Conservation (phyloP, 2,888 invertebrate genomes). For the Allygus modestus region DNA sequence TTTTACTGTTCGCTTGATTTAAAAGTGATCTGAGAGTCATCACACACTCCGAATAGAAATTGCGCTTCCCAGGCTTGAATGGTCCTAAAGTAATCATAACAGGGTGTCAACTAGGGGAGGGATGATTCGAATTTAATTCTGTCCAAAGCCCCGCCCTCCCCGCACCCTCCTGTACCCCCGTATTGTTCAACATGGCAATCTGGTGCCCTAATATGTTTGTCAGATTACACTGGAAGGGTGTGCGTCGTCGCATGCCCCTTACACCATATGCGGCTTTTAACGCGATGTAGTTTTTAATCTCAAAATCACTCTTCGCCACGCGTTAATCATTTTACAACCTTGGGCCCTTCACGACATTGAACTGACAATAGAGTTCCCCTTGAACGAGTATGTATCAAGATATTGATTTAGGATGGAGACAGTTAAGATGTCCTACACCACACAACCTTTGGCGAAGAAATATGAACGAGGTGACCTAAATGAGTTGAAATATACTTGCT, state of each 20-base stretch:
- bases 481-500: no score
- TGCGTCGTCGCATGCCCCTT: not conserved
- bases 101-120: slow-evolving; percentile 1
- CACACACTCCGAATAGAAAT: no score
- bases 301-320: not conserved
- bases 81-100: slow-evolving; percentile 12
- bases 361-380: no score
- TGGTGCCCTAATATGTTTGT: slow-evolving; percentile 14
- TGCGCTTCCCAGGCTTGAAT: not conserved
- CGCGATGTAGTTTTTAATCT: slow-evolving; percentile 12
- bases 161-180: not conserved
- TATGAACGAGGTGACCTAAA: no score
- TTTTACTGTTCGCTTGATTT: no score
- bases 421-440: no score
- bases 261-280: slow-evolving; percentile 23
- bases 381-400: no score
- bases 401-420: no score
- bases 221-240: not conserved
- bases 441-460: no score
- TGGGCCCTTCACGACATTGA: not conserved
- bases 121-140: slow-evolving; percentile 25
- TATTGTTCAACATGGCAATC: slow-evolving; percentile 17
- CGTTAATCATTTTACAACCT: not conserved
- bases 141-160: not conserved
- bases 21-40: no score